These are phyloP conservation scores for Cephus cinctus DNA, from an alignment of 1,140 invertebrate species.

Conservation along the genomic window DNA sequence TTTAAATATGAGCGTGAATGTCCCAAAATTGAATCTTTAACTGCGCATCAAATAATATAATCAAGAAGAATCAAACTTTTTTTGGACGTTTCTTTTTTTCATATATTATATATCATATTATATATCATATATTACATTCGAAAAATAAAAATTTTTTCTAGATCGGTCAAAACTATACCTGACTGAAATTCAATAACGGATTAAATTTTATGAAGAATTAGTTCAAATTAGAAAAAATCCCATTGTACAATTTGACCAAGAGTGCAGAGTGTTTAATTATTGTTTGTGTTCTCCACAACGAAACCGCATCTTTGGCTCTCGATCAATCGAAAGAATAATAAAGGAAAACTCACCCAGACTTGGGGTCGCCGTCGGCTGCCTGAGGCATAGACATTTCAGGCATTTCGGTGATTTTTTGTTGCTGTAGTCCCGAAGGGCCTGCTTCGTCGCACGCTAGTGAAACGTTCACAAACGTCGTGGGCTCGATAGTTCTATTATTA, in stretches of 20 bases:
- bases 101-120: too few species aligned
- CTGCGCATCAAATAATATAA: too few species aligned
- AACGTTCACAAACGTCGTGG: constrained; percentile 54
- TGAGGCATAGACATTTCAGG: constrained; percentile 45
- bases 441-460: constrained; percentile 56
- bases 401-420: constrained; percentile 49
- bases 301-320: constrained; percentile 44
- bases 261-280: neutral
- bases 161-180: neutral
- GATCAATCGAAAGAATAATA: constrained; percentile 20
- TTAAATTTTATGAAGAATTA: neutral
- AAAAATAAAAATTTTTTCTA: neutral
- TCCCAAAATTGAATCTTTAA: too few species aligned
- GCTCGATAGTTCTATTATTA: constrained; percentile 45
- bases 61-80: too few species aligned
- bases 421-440: constrained; percentile 59
- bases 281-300: constrained; percentile 50
- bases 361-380: constrained; percentile 45
- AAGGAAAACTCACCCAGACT: constrained; percentile 60
- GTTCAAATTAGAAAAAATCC: constrained; percentile 5
- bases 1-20: too few species aligned
- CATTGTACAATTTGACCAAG: constrained; percentile 10
- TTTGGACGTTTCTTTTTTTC: too few species aligned
- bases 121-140: too few species aligned
- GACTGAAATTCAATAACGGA: neutral